Evolutionary conservation across 2,888 invertebrate species (phyloP).

Genomic region (Thymelicus acteon): DNA sequence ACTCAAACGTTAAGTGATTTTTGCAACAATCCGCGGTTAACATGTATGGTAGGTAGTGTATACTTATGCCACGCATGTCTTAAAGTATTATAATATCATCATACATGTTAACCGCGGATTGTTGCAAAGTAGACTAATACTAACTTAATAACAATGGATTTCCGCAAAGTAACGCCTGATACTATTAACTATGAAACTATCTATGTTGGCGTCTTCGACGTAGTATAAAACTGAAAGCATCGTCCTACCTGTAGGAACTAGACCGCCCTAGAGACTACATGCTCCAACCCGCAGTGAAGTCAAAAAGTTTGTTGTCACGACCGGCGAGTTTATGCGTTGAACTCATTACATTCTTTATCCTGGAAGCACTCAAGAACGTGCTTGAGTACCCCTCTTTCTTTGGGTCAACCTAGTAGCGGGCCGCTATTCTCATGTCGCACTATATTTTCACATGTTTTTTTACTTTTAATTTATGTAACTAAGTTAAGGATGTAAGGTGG

Average conservation of each 20-base stretch:
- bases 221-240: background rate
- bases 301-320: constrained; percentile 35
- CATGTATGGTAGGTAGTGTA: too few species aligned
- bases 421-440: background rate
- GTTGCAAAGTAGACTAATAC: too few species aligned
- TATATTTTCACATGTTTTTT: background rate
- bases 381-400: constrained; percentile 55
- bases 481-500: too few species aligned
- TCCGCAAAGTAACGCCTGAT: too few species aligned
- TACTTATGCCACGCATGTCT: too few species aligned
- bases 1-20: too few species aligned
- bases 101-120: too few species aligned
- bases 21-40: too few species aligned
- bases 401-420: constrained; percentile 48
- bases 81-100: too few species aligned
- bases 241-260: constrained; percentile 7
- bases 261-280: constrained; percentile 6
- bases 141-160: too few species aligned
- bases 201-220: background rate
- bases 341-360: constrained; percentile 47
- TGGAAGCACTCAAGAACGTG: constrained; percentile 56
- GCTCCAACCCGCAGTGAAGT: constrained; percentile 9
- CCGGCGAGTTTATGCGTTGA: constrained; percentile 37
- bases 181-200: too few species aligned
- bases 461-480: background rate